phyloP scores from a whole-genome alignment of 2,113 vertebrate species.

The Thymallus thymallus region DNA sequence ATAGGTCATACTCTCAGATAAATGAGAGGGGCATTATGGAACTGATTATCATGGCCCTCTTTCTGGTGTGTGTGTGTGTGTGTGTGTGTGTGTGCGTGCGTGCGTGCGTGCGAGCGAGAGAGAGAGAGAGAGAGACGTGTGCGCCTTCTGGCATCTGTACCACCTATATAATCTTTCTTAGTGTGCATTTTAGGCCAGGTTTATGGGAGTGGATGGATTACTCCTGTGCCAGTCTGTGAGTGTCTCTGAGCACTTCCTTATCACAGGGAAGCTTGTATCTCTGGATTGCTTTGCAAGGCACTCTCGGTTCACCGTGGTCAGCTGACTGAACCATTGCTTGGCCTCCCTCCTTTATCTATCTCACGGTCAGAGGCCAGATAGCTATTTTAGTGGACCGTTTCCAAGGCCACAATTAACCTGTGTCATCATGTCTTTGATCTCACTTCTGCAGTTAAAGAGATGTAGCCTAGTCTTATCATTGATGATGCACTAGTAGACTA shows the following conservation, averaged over 20 bases:
- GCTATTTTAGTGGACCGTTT: not conserved
- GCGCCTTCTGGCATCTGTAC: not conserved
- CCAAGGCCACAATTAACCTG: not conserved
- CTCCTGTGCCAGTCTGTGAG: not conserved
- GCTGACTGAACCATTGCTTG: not conserved
- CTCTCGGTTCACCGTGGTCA: not conserved
- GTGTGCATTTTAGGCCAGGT: not conserved
- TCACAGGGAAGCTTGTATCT: not conserved
- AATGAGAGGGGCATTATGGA: not conserved
- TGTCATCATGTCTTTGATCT: not conserved
- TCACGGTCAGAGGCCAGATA: not conserved
- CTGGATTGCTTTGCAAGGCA: not conserved
- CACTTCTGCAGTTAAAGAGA: not conserved
- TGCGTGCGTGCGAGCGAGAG: not conserved
- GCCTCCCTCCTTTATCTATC: not conserved
- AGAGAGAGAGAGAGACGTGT: too few relatives aligned
- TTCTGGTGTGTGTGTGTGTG: conserved; percentile 9
- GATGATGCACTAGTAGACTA: too few relatives aligned
- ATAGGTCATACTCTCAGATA: not conserved
- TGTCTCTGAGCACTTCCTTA: not conserved
- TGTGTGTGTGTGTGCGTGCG: conserved; percentile 9
- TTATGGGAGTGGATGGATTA: not conserved
- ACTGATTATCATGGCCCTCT: too few relatives aligned
- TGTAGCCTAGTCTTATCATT: too few relatives aligned
- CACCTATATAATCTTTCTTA: not conserved